Percentiles rank a stretch among this genome's conserved stretches.
phyloP scores from a whole-genome alignment of 1,140 invertebrate genomes.

The Drosophila tsacasi region DNA sequence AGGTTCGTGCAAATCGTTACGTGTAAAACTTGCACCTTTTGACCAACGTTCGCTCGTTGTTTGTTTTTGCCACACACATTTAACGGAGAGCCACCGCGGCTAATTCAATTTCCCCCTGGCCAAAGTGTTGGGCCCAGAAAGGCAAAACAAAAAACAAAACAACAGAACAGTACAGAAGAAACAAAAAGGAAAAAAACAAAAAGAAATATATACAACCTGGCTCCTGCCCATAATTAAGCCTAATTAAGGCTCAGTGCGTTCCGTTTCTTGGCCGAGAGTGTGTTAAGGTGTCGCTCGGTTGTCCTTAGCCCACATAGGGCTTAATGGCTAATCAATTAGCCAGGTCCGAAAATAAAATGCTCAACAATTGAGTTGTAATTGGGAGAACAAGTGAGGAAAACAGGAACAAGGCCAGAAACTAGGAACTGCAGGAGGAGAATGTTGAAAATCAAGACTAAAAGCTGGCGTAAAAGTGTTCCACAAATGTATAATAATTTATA shows the following conservation, averaged over 20 bases:
- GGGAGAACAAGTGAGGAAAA: neutral
- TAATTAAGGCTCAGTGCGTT: conserved; percentile 59
- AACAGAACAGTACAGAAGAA: neutral
- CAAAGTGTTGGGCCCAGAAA: conserved; percentile 31
- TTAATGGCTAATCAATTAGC: conserved; percentile 83
- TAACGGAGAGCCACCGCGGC: conserved; percentile 37
- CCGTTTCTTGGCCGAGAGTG: neutral
- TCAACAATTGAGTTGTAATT: conserved; percentile 76
- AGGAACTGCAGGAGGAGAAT: neutral
- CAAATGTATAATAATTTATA: too few relatives aligned
- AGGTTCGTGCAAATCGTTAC: conserved; percentile 80
- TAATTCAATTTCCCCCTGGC: conserved; percentile 69
- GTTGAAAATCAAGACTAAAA: neutral
- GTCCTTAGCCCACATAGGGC: conserved; percentile 66
- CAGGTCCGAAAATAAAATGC: conserved; percentile 50
- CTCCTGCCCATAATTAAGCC: conserved; percentile 73
- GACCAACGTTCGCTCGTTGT: conserved; percentile 73
- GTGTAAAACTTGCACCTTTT: conserved; percentile 83
- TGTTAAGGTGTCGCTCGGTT: conserved; percentile 61
- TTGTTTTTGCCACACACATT: conserved; percentile 66
- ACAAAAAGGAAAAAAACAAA: neutral
- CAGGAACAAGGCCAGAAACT: neutral
- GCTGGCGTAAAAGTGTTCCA: too few relatives aligned
- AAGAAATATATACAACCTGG: neutral
- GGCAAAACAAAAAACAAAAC: neutral